A percentile compares a stretch with the other conserved stretches of the same genome.
Conservation (phyloP, 2,888 invertebrate species). For the Urechis unicinctus region DNA sequence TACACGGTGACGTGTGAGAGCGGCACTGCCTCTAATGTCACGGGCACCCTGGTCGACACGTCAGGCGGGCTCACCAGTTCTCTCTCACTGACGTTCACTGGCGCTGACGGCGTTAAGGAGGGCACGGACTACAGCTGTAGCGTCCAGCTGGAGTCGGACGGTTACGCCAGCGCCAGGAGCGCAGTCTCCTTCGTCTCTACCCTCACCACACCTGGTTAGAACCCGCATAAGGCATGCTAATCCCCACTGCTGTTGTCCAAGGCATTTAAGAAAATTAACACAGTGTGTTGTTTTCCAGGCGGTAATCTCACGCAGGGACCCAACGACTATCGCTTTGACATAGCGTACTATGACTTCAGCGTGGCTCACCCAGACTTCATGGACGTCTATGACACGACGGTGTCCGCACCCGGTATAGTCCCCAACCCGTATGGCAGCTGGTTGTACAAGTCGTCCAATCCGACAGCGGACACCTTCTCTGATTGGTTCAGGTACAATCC, state of each 20-base stretch:
- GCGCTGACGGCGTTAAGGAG: constrained; percentile 20
- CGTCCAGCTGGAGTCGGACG: constrained; percentile 13
- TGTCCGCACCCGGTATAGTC: constrained; percentile 21
- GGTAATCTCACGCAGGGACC: constrained; percentile 6
- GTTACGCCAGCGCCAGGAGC: constrained; percentile 21
- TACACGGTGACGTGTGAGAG: constrained; percentile 18
- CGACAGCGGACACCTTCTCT: constrained; percentile 28
- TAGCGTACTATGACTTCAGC: constrained; percentile 25
- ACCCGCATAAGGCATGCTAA: too few relatives aligned
- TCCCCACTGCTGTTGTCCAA: too few relatives aligned
- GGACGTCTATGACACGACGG: constrained; percentile 1
- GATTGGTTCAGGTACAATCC: constrained; percentile 24
- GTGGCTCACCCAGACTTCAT: constrained; percentile 11
- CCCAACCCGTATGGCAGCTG: constrained; percentile 23
- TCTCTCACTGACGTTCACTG: constrained; percentile 13
- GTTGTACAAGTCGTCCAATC: constrained; percentile 22
- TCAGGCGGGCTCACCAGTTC: constrained; percentile 4
- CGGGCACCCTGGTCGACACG: constrained; percentile 6
- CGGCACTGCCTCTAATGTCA: constrained; percentile 3
- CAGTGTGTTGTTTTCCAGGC: background rate
- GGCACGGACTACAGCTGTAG: constrained; percentile 24
- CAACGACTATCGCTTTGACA: constrained; percentile 14
- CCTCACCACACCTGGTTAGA: constrained; percentile 9
- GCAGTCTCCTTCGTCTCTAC: constrained; percentile 21
- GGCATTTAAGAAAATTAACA: too few relatives aligned